Evolutionary conservation across 2,888 invertebrate genomes (phyloP).

Genomic region (Ametastegia equiseti): DNA sequence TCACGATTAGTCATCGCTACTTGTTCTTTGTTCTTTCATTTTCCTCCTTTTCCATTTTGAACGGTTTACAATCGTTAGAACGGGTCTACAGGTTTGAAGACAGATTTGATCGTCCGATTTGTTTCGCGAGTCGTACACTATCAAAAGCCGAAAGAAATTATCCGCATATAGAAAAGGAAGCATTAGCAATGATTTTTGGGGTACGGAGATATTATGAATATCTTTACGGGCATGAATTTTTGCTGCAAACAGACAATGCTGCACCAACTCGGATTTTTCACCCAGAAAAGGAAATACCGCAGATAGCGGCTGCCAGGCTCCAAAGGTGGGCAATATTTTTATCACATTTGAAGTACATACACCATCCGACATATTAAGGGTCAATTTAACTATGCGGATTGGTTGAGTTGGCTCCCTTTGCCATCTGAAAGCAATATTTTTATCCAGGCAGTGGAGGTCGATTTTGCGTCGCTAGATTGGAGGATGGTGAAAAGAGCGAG

Average conservation of each 20-base stretch:
- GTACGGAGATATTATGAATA: constrained; percentile 52
- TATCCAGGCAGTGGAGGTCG: constrained; percentile 37
- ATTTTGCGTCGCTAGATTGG: constrained; percentile 49
- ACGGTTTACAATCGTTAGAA: no score
- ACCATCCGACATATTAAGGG: not conserved
- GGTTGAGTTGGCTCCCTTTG: constrained; percentile 43
- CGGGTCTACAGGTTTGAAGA: constrained; percentile 51
- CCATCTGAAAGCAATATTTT: not conserved
- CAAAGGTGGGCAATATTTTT: constrained; percentile 9
- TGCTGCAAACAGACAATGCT: constrained; percentile 66
- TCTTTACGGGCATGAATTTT: constrained; percentile 55
- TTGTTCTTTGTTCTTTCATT: no score
- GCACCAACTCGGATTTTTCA: constrained; percentile 66
- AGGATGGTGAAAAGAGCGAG: constrained; percentile 23
- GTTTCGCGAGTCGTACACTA: constrained; percentile 43
- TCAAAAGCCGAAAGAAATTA: constrained; percentile 48
- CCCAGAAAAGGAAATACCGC: not conserved
- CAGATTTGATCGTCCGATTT: constrained; percentile 47
- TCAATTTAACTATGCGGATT: constrained; percentile 46
- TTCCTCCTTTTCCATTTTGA: no score
- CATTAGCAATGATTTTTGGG: constrained; percentile 49
- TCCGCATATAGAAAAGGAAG: constrained; percentile 53
- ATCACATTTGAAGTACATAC: not conserved
- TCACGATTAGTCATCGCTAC: no score
- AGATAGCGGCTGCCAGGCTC: not conserved